Conservation (phyloP, 2,888 invertebrate genomes). For the Sipha maydis region DNA sequence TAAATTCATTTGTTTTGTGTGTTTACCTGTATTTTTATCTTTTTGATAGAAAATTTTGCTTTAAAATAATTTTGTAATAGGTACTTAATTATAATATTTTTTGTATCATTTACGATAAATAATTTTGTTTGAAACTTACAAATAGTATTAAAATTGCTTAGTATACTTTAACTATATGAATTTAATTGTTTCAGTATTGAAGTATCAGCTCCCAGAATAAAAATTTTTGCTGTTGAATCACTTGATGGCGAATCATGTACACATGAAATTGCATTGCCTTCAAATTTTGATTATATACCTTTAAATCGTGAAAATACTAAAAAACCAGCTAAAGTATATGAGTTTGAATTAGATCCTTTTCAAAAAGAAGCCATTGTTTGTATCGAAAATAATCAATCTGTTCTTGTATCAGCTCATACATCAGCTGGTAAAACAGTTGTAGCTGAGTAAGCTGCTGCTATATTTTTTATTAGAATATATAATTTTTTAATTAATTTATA, state of each 20-base stretch:
- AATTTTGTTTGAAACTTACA: not conserved
- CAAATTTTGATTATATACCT: conserved; percentile 81
- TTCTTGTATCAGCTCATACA: conserved; percentile 98
- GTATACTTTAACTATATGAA: not conserved
- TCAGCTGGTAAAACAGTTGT: conserved; percentile 99
- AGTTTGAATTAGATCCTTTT: conserved; percentile 96
- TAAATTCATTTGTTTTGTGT: too few relatives aligned
- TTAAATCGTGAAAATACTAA: conserved; percentile 67
- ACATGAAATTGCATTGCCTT: conserved; percentile 96
- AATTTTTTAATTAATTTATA: not conserved
- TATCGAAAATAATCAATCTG: conserved; percentile 97
- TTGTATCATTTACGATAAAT: not conserved
- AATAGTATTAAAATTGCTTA: not conserved
- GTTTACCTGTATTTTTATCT: not conserved
- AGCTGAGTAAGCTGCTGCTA: conserved; percentile 82
- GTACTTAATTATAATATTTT: not conserved
- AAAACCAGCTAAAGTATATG: conserved; percentile 86
- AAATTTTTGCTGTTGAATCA: conserved; percentile 57
- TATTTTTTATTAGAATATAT: not conserved
- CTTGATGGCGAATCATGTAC: conserved; percentile 80
- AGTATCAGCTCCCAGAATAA: conserved; percentile 42
- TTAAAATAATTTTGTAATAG: not conserved
- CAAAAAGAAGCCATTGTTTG: conserved; percentile 97
- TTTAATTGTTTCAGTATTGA: conserved; percentile 67
- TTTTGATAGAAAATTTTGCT: not conserved